Evolutionary conservation across 2,113 vertebrate species (phyloP), one percentile per base, ranked within the genome.

Genomic region (Muscicapa adusta): DNA sequence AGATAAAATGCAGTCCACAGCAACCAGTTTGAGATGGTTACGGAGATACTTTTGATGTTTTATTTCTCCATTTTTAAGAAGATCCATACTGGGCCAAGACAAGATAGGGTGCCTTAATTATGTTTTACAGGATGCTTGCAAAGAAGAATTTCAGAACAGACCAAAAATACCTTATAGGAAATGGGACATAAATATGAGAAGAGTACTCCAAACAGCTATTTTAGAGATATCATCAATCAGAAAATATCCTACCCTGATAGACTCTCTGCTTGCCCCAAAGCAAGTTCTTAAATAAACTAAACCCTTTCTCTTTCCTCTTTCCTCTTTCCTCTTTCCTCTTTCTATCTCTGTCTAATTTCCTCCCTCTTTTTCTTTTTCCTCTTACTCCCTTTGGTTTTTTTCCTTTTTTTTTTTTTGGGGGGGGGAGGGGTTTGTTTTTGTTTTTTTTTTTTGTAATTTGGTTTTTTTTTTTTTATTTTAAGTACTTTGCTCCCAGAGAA

Each of bases 151-250:
- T 84, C 70, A 91, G 76, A 94, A 57, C 63, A 81, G 47, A 85
- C 75, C 40, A 93, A 50, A 95, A 95, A 94, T 47, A 31, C 17
- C 19, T 72, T 75, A 10, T 12, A 94, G 82, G 84, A 91, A 91
- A 94, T 85, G 47, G 75, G 20, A 73, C 29, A 91, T 88, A 93
- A 85, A 84, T 70, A 48, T 58, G 90, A 86, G 58, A 71, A 77
- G n/a, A 62, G 33, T 68, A 62, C 43, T 66, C 77, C 50, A 91
- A 95, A 93, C 38, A 81, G 28, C 42, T 96, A 28, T 76, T 93
- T 92, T 86, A 72, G 42, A 79, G 85, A 68, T 83, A 94, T 15
- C 57, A 94, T 94, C 68, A 86, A 76, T 95, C 57, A 93, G 85
- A 94, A 84, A 96, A 84, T 79, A 91, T 36, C 45, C 34, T 72